Conservation (phyloP, 2,888 invertebrate species). For the Sphaerophoria taeniata region DNA sequence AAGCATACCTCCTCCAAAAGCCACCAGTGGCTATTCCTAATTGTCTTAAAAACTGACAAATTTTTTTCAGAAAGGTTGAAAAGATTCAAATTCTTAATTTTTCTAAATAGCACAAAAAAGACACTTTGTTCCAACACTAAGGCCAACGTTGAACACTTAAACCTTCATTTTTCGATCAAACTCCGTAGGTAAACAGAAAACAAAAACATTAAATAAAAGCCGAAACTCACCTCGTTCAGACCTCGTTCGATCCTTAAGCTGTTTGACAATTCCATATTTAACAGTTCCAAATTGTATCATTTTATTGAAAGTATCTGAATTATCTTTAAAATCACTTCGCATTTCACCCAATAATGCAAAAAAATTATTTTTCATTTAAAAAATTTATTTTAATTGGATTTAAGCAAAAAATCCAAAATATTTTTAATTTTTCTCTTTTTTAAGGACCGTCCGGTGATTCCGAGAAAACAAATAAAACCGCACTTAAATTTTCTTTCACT, state of each 20-base stretch:
- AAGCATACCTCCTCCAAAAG: too few relatives aligned
- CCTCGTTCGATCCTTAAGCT: conserved; percentile 83
- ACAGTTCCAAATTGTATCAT: conserved; percentile 87
- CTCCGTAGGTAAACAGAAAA: neutral
- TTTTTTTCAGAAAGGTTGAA: too few relatives aligned
- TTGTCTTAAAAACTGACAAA: too few relatives aligned
- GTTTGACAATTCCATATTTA: conserved; percentile 86
- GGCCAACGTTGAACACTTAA: too few relatives aligned
- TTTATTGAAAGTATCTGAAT: conserved; percentile 83
- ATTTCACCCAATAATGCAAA: conserved; percentile 82
- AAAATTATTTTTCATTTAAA: conserved; percentile 81
- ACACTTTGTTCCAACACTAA: too few relatives aligned
- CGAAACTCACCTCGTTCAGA: conserved; percentile 81
- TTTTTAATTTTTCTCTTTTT: neutral
- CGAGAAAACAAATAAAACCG: conserved; percentile 13
- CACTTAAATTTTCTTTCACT: conserved; percentile 32
- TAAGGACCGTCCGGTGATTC: neutral
- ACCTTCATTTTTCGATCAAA: neutral
- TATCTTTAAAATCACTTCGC: conserved; percentile 83
- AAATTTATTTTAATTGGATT: conserved; percentile 8
- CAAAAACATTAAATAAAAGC: neutral
- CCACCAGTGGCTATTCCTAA: too few relatives aligned
- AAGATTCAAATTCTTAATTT: too few relatives aligned
- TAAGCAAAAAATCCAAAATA: too few relatives aligned
- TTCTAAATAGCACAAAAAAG: too few relatives aligned